Conservation (phyloP, 2,888 invertebrate species). For the Theristus sp. region DNA sequence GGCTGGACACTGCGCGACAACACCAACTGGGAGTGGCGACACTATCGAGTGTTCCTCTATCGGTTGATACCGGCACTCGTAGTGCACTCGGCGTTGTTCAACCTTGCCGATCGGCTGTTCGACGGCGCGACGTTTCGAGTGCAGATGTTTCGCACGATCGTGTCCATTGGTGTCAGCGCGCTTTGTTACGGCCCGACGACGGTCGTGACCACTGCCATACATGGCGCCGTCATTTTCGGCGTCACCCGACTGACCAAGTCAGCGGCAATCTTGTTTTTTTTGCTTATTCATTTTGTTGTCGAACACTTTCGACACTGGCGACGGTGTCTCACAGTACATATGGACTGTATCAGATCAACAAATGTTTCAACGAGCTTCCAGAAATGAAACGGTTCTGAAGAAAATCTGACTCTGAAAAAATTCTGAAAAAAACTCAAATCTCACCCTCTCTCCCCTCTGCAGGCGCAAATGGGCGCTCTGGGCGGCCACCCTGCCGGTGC, state of each 20-base stretch:
- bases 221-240: background rate
- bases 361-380: too few species aligned
- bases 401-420: too few species aligned
- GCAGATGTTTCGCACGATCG: background rate
- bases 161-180: background rate
- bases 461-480: constrained; percentile 14
- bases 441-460: background rate
- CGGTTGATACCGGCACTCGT: background rate
- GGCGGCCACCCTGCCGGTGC: constrained; percentile 19
- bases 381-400: too few species aligned
- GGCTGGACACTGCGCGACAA: background rate
- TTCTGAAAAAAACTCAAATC: background rate
- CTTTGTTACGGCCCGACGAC: background rate
- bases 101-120: background rate
- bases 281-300: too few species aligned
- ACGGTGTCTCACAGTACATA: too few species aligned
- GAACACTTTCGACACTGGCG: too few species aligned
- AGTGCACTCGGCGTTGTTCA: background rate
- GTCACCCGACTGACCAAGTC: background rate
- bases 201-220: background rate
- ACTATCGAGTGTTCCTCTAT: background rate
- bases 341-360: too few species aligned
- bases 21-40: constrained; percentile 27
- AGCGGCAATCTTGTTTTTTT: too few species aligned
- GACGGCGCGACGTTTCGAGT: background rate